Conservation (phyloP, 1,140 invertebrate species). For the Brachionus rubens region DNA sequence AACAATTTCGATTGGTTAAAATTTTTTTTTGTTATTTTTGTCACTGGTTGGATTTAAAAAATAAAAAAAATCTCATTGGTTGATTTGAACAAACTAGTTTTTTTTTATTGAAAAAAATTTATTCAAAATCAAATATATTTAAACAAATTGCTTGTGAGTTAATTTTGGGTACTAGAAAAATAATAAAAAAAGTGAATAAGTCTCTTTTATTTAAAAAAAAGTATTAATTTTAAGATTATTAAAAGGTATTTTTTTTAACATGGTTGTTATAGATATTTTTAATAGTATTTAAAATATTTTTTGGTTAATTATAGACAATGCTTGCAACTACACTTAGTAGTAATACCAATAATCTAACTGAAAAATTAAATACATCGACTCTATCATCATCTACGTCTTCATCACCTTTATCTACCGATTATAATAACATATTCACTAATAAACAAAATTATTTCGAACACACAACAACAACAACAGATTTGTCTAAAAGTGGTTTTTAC, state of each 20-base stretch:
- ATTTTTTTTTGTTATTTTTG: not conserved
- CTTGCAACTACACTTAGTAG: slow-evolving; percentile 18
- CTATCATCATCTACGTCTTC: slow-evolving; percentile 10
- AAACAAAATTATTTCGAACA: slow-evolving; percentile 18
- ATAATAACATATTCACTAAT: not conserved
- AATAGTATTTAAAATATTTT: not conserved
- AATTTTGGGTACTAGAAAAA: too few species aligned
- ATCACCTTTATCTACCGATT: not conserved
- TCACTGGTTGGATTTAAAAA: not conserved
- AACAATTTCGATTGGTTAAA: not conserved
- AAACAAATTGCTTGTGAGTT: too few species aligned
- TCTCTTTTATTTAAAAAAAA: not conserved
- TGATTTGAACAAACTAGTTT: not conserved
- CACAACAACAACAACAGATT: not conserved
- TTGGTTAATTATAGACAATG: slow-evolving; percentile 35
- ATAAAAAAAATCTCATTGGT: not conserved
- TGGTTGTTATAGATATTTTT: too few species aligned
- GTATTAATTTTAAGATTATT: not conserved
- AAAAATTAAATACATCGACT: slow-evolving; percentile 8
- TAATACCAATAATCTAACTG: slow-evolving; percentile 2
- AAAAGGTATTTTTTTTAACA: not conserved
- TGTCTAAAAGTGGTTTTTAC: not conserved
- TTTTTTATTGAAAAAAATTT: not conserved
- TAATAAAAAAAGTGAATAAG: slow-evolving; percentile 32
- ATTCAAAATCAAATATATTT: slow-evolving; percentile 31